phyloP scores from a whole-genome alignment of 2,113 vertebrate genomes.

The Rhabdornis inornatus region DNA sequence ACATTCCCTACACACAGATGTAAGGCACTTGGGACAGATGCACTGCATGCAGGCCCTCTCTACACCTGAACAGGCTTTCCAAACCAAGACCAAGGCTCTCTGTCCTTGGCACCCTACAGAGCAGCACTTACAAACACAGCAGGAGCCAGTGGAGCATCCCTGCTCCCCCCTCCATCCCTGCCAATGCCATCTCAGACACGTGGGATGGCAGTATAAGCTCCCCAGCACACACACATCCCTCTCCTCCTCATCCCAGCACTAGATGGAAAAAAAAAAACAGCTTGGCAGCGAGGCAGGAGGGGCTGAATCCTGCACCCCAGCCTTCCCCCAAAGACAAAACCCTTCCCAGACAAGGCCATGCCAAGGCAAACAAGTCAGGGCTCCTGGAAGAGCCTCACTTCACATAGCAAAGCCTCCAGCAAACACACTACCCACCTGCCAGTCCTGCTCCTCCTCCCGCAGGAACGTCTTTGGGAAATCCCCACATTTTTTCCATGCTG shows the following conservation, averaged over 20 bases:
- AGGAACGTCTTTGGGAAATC: neutral
- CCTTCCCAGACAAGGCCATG: neutral
- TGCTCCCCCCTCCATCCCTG: neutral
- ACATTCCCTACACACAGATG: neutral
- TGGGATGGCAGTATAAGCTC: neutral
- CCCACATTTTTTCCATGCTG: neutral
- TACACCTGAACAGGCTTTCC: neutral
- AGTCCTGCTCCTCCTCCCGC: neutral
- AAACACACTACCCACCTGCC: neutral
- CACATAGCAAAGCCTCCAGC: constrained; percentile 1
- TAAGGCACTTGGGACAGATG: neutral
- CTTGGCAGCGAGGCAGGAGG: neutral
- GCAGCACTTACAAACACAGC: neutral
- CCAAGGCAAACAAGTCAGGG: constrained; percentile 16
- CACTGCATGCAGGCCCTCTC: neutral
- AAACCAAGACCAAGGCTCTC: neutral
- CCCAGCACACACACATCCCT: neutral
- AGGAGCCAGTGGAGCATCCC: neutral
- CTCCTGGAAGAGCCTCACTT: neutral
- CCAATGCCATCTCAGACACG: rapidly evolving
- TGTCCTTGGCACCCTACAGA: neutral
- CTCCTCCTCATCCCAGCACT: neutral
- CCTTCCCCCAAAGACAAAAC: neutral
- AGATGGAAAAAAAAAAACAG: neutral
- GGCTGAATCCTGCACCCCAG: neutral